phyloP scores from a whole-genome alignment of 2,113 vertebrate genomes.

The Chionis minor region DNA sequence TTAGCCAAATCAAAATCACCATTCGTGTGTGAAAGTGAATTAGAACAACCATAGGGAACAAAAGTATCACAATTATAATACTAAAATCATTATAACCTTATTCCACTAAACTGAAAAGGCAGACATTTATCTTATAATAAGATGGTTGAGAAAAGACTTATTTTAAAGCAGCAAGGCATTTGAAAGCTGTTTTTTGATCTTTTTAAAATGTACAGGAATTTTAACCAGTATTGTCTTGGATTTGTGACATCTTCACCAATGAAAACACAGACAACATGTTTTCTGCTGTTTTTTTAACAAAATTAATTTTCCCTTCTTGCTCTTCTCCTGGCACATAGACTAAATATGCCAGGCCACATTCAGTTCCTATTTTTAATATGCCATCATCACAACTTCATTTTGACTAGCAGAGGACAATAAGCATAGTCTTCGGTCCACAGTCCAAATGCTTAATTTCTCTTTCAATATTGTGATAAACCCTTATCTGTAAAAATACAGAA shows the following conservation, averaged over 20 bases:
- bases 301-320: background rate
- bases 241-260: background rate
- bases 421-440: background rate
- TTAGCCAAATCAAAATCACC: background rate
- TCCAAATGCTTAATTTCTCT: background rate
- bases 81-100: background rate
- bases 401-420: background rate
- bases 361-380: background rate
- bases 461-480: background rate
- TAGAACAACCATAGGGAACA: background rate
- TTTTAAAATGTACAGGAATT: background rate
- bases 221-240: background rate
- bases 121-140: background rate
- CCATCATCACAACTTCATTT: background rate
- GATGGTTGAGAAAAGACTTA: background rate
- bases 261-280: background rate
- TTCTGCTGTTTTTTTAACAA: background rate
- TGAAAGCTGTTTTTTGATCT: accelerated
- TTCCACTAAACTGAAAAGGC: background rate
- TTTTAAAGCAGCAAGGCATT: background rate
- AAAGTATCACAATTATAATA: background rate
- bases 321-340: background rate
- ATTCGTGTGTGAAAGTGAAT: background rate
- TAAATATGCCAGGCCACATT: background rate
- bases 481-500: slow-evolving; percentile 14